phyloP scores from a whole-genome alignment of 2,113 vertebrate genomes.

The Pachypanchax playfairii region DNA sequence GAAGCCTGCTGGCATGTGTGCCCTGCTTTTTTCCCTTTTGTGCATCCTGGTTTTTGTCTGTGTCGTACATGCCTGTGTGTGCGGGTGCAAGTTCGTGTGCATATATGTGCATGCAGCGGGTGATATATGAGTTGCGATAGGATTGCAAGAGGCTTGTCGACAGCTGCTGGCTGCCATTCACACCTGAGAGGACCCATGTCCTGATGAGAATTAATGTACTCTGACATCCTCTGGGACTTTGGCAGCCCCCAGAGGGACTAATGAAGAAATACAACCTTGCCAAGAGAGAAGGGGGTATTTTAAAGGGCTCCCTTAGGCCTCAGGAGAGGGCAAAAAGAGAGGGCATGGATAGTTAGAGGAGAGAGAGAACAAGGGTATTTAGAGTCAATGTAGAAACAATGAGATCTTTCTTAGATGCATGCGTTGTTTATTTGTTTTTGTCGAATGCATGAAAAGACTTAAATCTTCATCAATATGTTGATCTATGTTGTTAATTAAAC shows the following conservation, averaged over 20 bases:
- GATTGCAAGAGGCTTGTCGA: conserved; percentile 85
- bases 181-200: conserved; percentile 88
- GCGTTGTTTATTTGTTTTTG: background rate
- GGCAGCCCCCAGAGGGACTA: conserved; percentile 82
- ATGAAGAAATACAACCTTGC: conserved; percentile 87
- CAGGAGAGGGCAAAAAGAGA: conserved; percentile 61
- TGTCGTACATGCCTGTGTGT: conserved; percentile 7
- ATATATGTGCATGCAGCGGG: conserved; percentile 46
- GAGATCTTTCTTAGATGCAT: conserved; percentile 24
- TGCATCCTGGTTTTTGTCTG: conserved; percentile 20
- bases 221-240: conserved; percentile 88
- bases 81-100: conserved; percentile 24
- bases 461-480: conserved; percentile 33
- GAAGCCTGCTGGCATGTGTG: conserved; percentile 29
- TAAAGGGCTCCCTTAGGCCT: conserved; percentile 67
- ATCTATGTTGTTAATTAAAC: conserved; percentile 50
- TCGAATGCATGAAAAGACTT: conserved; percentile 2
- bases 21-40: conserved; percentile 46
- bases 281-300: conserved; percentile 67
- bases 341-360: conserved; percentile 62
- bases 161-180: conserved; percentile 92
- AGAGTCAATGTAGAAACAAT: conserved; percentile 39
- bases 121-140: conserved; percentile 85
- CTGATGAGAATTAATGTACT: conserved; percentile 94
- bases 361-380: conserved; percentile 60